A percentile compares a stretch with the other conserved stretches of the same genome.
These are phyloP conservation scores for Sceloporus undulatus DNA, from an alignment of 2,113 vertebrate genomes.

Conservation along the genomic window DNA sequence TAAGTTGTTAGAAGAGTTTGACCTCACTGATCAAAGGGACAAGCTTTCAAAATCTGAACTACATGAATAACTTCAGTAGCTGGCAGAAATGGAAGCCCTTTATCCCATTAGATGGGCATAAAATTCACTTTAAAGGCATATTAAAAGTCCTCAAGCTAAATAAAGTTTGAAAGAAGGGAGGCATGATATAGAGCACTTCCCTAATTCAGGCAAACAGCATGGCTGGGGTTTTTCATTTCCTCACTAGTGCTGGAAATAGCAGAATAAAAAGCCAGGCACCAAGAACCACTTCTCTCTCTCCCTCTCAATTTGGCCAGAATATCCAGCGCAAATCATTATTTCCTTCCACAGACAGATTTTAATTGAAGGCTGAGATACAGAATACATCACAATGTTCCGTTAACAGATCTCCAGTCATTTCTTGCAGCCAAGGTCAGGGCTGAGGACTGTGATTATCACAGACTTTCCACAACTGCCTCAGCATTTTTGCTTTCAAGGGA, in stretches of 20 bases:
- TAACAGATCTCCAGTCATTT: background rate
- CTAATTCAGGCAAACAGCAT: constrained; percentile 46
- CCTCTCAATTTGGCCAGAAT: background rate
- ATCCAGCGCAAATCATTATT: background rate
- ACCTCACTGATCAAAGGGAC: constrained; percentile 32
- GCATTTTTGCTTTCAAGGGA: constrained; percentile 25
- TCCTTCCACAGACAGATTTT: background rate
- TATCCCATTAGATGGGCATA: constrained; percentile 43
- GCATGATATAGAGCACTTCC: constrained; percentile 17
- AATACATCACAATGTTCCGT: background rate
- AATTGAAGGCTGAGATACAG: background rate
- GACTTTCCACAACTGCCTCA: background rate
- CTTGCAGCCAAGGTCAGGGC: background rate
- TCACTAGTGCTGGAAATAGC: background rate
- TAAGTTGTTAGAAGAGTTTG: background rate
- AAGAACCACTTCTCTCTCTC: background rate
- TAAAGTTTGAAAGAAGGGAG: constrained; percentile 25
- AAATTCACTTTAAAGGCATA: constrained; percentile 21
- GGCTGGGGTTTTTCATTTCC: constrained; percentile 21
- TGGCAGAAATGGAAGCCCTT: constrained; percentile 38
- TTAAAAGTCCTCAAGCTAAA: constrained; percentile 46
- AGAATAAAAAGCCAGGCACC: background rate
- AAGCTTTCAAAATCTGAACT: constrained; percentile 44
- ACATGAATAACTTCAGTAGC: constrained; percentile 46
- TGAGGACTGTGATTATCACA: constrained; percentile 15